Base-by-base conservation (phyloP, 2,888 invertebrate species). In the Netelia inedita region DNA sequence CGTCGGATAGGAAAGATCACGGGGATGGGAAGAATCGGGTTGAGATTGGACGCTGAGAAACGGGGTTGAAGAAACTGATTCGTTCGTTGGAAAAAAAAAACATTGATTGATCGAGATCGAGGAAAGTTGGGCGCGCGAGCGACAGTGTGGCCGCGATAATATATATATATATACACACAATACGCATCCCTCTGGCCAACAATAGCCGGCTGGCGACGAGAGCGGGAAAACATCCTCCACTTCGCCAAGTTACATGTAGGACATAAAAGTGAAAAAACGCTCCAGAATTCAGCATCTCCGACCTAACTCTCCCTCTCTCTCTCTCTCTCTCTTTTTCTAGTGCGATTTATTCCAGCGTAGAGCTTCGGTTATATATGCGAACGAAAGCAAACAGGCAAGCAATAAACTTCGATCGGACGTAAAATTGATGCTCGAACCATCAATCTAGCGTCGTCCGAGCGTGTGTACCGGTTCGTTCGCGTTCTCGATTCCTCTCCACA, bases 341-440 rank as follows among this genome's bases (percentile, higher is more conserved):
- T 71, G 71, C 83, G 89, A 91, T 92, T 91, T 91, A 91, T 91
- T 83, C 85, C 72, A 57, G 21, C 43, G 6, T 85, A 46, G 11
- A 46, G 46, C 46, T 46, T 14, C 14, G 83, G 85, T 89, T 90
- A 89, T 46, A 66, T 89, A 89, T 91, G 89, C 89, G 89, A 89
- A 89, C 88, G 87, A 90, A 86, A 86, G 88, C 91, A 89, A 91
- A 91, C 89, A 90, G 87, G 90, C 87, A 81, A 86, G 91, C 90
- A 89, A 89, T 91, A 91, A 72, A 91, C 91, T 90, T 88, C 79
- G 85, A 75, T 59, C 72, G 73, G 50, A 86, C 88, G 86, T 90
- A 89, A 89, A 90, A 91, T 91, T 90, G 90, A 91, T 91, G 90
- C 86, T 83, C 85, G 78, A 23, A 21, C 73, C 69, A 86, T 88